phyloP scores from a whole-genome alignment of 2,113 vertebrate species.

The Ameiurus melas region DNA sequence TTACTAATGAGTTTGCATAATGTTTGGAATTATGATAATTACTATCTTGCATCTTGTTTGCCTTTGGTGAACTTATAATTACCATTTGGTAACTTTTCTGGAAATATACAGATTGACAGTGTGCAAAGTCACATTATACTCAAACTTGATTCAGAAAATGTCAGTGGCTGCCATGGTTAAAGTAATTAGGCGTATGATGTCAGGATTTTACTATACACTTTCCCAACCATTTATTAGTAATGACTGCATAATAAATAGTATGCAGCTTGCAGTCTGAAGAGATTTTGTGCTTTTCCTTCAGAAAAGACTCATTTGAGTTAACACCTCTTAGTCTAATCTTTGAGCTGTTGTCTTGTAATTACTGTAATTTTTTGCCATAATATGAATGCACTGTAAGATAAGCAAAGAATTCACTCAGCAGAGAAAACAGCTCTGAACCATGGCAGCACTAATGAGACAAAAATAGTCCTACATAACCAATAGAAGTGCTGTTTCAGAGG shows the following conservation, averaged over 20 bases:
- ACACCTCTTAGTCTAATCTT: no score
- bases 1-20: not conserved
- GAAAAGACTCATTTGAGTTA: not conserved
- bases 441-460: not conserved
- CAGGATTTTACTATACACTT: not conserved
- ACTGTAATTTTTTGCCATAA: not conserved
- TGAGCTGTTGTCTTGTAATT: not conserved
- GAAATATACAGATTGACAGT: not conserved
- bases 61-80: not conserved
- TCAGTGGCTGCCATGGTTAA: not conserved
- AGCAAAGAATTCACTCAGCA: not conserved
- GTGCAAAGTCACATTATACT: not conserved
- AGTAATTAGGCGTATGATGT: not conserved
- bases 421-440: not conserved
- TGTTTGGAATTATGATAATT: not conserved
- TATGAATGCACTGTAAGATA: not conserved
- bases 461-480: not conserved
- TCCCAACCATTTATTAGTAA: not conserved
- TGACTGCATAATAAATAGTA: not conserved
- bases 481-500: not conserved
- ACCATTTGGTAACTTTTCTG: not conserved
- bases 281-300: not conserved
- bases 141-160: not conserved
- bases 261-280: not conserved
- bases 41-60: not conserved